phyloP scores from a whole-genome alignment of 2,113 vertebrate species.

The Rhabdomys dilectus region DNA sequence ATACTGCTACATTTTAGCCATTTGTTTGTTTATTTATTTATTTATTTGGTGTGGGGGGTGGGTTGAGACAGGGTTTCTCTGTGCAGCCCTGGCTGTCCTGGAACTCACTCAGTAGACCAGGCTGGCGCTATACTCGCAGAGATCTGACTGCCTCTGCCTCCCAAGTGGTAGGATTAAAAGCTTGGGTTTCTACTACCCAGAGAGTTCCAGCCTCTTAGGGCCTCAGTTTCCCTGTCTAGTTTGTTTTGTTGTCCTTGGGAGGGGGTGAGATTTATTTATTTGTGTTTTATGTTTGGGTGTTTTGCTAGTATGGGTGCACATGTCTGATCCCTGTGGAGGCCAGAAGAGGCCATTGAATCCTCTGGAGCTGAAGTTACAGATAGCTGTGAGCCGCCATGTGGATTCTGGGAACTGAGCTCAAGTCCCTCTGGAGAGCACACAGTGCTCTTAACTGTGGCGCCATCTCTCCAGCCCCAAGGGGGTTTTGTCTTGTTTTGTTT shows the following conservation, averaged over 20 bases:
- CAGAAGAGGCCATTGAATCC: neutral
- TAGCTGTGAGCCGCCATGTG: neutral
- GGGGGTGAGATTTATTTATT: neutral
- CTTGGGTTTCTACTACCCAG: accelerated
- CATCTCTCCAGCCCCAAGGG: neutral
- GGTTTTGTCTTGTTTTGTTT: neutral
- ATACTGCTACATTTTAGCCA: neutral
- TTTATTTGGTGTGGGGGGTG: neutral
- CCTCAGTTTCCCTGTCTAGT: neutral
- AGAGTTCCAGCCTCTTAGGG: neutral
- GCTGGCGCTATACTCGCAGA: neutral
- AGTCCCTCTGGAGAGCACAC: neutral
- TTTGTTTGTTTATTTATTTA: neutral
- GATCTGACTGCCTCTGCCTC: neutral
- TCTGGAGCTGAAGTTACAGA: neutral
- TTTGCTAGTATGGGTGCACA: neutral
- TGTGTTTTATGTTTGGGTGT: neutral
- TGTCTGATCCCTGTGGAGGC: neutral
- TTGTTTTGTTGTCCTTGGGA: neutral
- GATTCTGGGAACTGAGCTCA: neutral
- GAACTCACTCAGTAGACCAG: neutral
- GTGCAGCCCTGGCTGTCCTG: neutral
- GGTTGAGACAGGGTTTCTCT: neutral
- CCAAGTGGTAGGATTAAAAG: neutral
- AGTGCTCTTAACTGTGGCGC: no score